Percentiles rank a stretch among this genome's conserved stretches.
Evolutionary conservation across 2,797 vertebrate species (phyloP).

Genomic region (Sebastes matsubarae): DNA sequence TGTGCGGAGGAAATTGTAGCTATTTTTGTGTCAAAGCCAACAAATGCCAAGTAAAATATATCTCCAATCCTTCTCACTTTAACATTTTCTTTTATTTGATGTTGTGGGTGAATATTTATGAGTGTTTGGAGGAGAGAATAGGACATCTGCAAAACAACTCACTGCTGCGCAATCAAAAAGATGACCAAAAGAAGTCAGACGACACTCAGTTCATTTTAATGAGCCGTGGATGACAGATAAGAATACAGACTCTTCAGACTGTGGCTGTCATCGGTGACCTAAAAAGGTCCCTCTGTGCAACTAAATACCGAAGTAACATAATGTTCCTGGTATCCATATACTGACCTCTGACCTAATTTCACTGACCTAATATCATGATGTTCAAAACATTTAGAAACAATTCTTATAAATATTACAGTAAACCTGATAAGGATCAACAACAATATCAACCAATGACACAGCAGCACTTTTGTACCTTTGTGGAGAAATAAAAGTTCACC

Average conservation of each 20-base stretch:
- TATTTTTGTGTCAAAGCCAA: conserved; percentile 57
- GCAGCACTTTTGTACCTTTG: background rate
- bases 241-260: background rate
- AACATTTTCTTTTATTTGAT: conserved; percentile 39
- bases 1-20: conserved; percentile 18
- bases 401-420: background rate
- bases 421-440: background rate
- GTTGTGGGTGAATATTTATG: conserved; percentile 46
- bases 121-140: conserved; percentile 17
- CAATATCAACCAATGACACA: background rate
- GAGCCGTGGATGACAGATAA: background rate
- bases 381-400: background rate
- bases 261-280: background rate
- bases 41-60: conserved; percentile 40
- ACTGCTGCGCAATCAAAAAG: background rate
- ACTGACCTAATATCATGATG: background rate
- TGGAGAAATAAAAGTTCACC: background rate
- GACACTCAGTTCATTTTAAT: background rate
- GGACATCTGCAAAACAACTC: conserved; percentile 22
- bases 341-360: background rate
- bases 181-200: background rate
- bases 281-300: background rate
- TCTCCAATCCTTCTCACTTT: conserved; percentile 1
- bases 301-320: background rate
- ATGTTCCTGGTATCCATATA: background rate